A percentile compares a stretch with the other conserved stretches of the same genome.
phyloP scores from a whole-genome alignment of 2,888 invertebrate species.

The Monochamus alternatus region DNA sequence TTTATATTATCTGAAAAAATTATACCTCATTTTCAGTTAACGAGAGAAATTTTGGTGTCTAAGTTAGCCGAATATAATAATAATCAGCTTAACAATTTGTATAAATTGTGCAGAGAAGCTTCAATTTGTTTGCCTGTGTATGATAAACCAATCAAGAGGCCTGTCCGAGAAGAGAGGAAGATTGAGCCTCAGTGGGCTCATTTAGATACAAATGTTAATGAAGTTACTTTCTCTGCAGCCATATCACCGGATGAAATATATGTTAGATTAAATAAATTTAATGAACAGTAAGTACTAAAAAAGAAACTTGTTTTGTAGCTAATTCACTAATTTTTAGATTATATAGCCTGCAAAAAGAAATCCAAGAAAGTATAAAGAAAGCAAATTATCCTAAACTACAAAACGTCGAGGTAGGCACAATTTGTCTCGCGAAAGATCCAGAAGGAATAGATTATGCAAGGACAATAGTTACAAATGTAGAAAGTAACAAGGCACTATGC shows the following conservation, averaged over 20 bases:
- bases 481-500: conserved; percentile 71
- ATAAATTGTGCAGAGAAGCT: conserved; percentile 70
- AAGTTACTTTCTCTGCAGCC: conserved; percentile 71
- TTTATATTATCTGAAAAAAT: conserved; percentile 71
- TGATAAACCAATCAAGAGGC: conserved; percentile 42
- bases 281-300: conserved; percentile 64
- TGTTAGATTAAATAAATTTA: conserved; percentile 72
- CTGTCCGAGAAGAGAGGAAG: conserved; percentile 46
- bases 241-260: conserved; percentile 72
- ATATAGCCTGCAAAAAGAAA: conserved; percentile 52
- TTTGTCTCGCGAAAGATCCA: conserved; percentile 73
- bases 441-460: conserved; percentile 71
- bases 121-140: conserved; percentile 63
- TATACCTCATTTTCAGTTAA: conserved; percentile 73
- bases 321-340: conserved; percentile 48
- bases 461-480: conserved; percentile 69
- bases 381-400: conserved; percentile 59
- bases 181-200: conserved; percentile 71
- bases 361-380: conserved; percentile 50
- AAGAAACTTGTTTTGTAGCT: not conserved
- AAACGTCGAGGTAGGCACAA: conserved; percentile 68
- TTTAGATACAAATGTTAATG: conserved; percentile 69
- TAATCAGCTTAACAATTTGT: conserved; percentile 68
- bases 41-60: conserved; percentile 71
- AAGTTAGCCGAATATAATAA: conserved; percentile 64